Evolutionary conservation across 1,140 invertebrate species (phyloP).

Genomic region (Spodoptera frugiperda): DNA sequence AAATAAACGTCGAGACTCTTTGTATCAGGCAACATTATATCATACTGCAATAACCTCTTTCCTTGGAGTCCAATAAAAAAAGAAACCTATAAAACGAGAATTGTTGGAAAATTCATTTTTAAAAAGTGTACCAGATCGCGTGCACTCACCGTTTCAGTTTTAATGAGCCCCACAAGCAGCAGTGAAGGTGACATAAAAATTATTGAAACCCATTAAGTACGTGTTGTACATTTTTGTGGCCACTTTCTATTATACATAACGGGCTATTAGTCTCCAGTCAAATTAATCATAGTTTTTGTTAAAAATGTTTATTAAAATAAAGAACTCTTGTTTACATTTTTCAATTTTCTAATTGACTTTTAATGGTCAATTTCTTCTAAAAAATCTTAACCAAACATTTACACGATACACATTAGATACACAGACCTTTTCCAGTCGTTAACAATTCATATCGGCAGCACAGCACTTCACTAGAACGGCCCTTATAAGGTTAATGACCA

Average conservation of each 20-base stretch:
- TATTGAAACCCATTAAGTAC: background rate
- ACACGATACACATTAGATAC: background rate
- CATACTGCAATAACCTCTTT: no score
- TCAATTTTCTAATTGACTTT: background rate
- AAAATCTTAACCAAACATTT: background rate
- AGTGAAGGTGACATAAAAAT: conserved; percentile 17
- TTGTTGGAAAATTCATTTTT: background rate
- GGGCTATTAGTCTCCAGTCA: background rate
- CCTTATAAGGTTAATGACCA: conserved; percentile 44
- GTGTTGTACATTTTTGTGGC: conserved; percentile 11
- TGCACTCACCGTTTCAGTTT: conserved; percentile 13
- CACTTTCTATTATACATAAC: conserved; percentile 19
- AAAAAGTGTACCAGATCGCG: conserved; percentile 20
- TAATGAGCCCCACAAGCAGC: conserved; percentile 13
- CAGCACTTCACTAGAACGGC: conserved; percentile 16
- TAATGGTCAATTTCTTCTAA: background rate
- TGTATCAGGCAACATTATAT: no score
- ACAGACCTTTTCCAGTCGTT: background rate
- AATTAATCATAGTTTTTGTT: background rate
- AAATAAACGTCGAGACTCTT: no score
- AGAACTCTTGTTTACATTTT: background rate
- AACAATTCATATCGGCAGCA: conserved; percentile 19
- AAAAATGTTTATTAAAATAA: background rate
- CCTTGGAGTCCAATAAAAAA: no score
- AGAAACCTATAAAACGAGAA: no score